phyloP scores from a whole-genome alignment of 2,797 vertebrate genomes.

The Betta splendens region DNA sequence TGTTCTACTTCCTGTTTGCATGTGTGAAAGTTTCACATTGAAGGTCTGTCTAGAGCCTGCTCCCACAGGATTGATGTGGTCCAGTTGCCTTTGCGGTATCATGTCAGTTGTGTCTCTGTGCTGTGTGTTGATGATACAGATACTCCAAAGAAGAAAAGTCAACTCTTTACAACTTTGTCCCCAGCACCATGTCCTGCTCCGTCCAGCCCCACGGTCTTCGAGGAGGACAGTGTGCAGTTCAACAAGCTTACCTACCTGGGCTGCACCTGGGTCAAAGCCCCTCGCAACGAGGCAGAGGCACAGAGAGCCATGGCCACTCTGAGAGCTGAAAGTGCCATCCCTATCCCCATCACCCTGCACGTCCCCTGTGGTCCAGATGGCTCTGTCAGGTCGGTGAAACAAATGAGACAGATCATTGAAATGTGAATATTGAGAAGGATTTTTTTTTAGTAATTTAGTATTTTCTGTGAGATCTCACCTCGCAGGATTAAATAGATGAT shows the following conservation, averaged over 20 bases:
- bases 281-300: constrained; percentile 91
- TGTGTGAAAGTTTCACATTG: constrained; percentile 46
- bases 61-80: neutral
- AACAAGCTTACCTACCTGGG: constrained; percentile 95
- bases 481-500: neutral
- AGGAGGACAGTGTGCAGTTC: constrained; percentile 96
- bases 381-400: constrained; percentile 88
- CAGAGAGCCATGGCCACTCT: constrained; percentile 90
- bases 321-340: constrained; percentile 84
- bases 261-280: constrained; percentile 93
- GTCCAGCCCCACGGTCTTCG: constrained; percentile 65
- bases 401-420: neutral
- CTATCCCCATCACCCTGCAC: constrained; percentile 89
- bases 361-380: constrained; percentile 94
- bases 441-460: too few relatives aligned
- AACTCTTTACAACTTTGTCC: constrained; percentile 3
- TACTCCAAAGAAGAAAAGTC: neutral
- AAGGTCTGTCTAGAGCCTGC: constrained; percentile 5
- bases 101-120: neutral
- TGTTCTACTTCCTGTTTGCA: constrained; percentile 79
- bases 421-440: too few relatives aligned
- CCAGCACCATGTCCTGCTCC: constrained; percentile 49
- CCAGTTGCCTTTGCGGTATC: constrained; percentile 2
- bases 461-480: neutral
- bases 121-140: neutral